Evolutionary conservation across 2,113 vertebrate genomes (phyloP).

Genomic region (Ictalurus furcatus): DNA sequence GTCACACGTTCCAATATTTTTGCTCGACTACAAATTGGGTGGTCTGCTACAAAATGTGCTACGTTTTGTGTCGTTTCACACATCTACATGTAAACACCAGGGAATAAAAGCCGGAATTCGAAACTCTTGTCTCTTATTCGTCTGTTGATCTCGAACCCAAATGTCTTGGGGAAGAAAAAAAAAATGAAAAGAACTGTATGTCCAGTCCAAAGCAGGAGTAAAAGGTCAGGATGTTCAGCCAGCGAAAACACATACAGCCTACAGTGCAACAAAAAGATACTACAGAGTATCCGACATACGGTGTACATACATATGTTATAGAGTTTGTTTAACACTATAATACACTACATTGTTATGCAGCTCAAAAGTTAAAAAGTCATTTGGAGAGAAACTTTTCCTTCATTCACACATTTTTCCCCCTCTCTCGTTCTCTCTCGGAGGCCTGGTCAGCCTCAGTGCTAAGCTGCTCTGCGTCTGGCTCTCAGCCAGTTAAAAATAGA

Average conservation of each 20-base stretch:
- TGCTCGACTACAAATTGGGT: too few species aligned
- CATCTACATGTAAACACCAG: too few species aligned
- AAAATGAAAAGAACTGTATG: too few species aligned
- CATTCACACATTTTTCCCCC: background rate
- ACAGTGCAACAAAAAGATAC: background rate
- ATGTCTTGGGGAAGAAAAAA: too few species aligned
- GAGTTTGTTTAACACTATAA: background rate
- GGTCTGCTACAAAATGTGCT: too few species aligned
- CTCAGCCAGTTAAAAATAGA: constrained; percentile 28
- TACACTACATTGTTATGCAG: background rate
- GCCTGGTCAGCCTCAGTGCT: constrained; percentile 38
- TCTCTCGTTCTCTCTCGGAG: background rate
- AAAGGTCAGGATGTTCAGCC: background rate
- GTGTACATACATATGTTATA: background rate
- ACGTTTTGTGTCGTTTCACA: too few species aligned
- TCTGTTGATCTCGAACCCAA: too few species aligned
- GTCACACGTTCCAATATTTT: too few species aligned
- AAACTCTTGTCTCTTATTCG: too few species aligned
- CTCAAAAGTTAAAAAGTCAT: background rate
- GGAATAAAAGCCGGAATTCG: too few species aligned
- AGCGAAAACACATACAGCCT: background rate
- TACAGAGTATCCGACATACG: background rate
- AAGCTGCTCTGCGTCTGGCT: constrained; percentile 37
- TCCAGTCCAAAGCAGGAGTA: background rate
- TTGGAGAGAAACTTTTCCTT: constrained; percentile 16